These are phyloP conservation scores for Margaritifera margaritifera DNA, from an alignment of 2,888 invertebrate species.

Conservation along the genomic window DNA sequence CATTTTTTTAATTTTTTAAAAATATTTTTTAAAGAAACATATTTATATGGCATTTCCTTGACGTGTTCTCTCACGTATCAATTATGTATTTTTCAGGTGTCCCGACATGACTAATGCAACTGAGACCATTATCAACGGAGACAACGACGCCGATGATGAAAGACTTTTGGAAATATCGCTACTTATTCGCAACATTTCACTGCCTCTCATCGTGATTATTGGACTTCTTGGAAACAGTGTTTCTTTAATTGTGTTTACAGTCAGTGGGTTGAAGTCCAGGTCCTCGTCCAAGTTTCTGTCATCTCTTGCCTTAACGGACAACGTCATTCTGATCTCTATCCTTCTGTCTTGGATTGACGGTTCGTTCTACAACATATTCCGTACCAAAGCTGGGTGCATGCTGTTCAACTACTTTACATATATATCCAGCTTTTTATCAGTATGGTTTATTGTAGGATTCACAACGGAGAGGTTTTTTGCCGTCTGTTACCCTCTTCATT, in stretches of 20 bases:
- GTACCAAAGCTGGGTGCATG: constrained; percentile 77
- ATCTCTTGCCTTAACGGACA: constrained; percentile 78
- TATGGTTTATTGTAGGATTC: constrained; percentile 89
- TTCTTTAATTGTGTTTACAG: constrained; percentile 83
- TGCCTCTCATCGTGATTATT: constrained; percentile 81
- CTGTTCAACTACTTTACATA: constrained; percentile 71
- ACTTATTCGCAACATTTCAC: constrained; percentile 57
- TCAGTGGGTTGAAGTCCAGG: constrained; percentile 81
- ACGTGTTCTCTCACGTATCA: not conserved
- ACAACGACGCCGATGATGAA: not conserved
- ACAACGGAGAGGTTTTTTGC: constrained; percentile 89
- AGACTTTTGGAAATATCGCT: not conserved
- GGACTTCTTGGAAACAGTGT: constrained; percentile 85
- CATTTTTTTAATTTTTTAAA: too few species aligned
- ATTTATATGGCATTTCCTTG: too few species aligned
- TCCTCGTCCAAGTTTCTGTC: constrained; percentile 86
- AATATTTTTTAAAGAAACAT: too few species aligned
- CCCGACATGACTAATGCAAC: not conserved
- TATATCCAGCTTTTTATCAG: constrained; percentile 83
- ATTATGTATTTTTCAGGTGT: not conserved
- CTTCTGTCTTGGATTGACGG: constrained; percentile 71
- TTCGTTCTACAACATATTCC: constrained; percentile 32
- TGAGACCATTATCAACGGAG: too few species aligned
- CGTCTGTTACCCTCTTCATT: constrained; percentile 82
- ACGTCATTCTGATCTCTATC: constrained; percentile 76